Percentiles rank a stretch among this genome's conserved stretches.
These are phyloP conservation scores for Timema cristinae DNA, from an alignment of 2,888 invertebrate species.

Conservation along the genomic window DNA sequence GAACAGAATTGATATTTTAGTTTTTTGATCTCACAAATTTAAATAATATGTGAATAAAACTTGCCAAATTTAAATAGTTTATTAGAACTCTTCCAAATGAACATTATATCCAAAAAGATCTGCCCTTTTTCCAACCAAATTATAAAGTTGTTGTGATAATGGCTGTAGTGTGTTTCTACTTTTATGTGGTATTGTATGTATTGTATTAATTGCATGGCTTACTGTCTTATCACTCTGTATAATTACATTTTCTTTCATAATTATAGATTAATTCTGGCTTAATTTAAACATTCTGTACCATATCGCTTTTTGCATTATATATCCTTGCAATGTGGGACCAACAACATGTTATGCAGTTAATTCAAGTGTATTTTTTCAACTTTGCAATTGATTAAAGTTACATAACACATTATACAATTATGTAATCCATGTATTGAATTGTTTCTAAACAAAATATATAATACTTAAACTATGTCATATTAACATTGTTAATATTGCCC, in stretches of 20 bases:
- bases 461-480: constrained; percentile 18
- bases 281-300: constrained; percentile 19
- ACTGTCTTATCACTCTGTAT: not conserved
- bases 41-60: too few relatives aligned
- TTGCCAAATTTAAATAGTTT: too few relatives aligned
- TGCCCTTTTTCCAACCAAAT: too few relatives aligned
- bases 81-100: too few relatives aligned
- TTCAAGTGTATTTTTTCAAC: constrained; percentile 11
- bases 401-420: constrained; percentile 19
- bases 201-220: not conserved
- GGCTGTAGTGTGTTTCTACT: too few relatives aligned
- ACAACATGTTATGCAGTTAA: constrained; percentile 13
- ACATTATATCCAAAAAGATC: too few relatives aligned
- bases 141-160: too few relatives aligned
- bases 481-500: constrained; percentile 23
- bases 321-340: constrained; percentile 32
- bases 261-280: not conserved
- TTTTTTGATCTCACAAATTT: too few relatives aligned
- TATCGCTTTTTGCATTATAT: constrained; percentile 25
- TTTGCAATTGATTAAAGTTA: not conserved
- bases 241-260: not conserved
- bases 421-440: constrained; percentile 24
- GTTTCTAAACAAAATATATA: constrained; percentile 18
- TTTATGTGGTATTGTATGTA: not conserved
- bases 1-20: too few relatives aligned